phyloP scores from a whole-genome alignment of 2,113 vertebrate species.

The Phalacrocorax carbo region DNA sequence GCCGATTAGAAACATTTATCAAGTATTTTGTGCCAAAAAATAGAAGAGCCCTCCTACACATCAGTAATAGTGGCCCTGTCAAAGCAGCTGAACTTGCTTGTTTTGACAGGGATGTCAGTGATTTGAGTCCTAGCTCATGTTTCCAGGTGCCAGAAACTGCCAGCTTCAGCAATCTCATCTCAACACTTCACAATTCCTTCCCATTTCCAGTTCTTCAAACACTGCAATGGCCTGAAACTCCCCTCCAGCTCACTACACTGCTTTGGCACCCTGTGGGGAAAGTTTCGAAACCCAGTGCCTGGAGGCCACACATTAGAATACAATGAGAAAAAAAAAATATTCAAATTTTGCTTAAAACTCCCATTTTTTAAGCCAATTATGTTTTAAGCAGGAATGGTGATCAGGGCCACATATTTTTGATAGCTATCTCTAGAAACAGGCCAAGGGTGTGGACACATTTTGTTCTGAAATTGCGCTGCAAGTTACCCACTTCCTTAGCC shows the following conservation, averaged over 20 bases:
- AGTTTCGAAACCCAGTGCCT: background rate
- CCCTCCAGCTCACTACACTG: background rate
- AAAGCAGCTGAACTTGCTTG: background rate
- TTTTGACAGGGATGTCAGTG: background rate
- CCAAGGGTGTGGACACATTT: fast-evolving
- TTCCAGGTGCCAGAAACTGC: background rate
- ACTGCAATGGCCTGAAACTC: background rate
- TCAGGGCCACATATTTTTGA: background rate
- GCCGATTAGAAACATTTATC: background rate
- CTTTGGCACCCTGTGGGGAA: background rate
- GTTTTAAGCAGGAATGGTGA: background rate
- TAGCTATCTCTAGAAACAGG: background rate
- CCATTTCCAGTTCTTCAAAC: background rate
- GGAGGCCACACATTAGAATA: background rate
- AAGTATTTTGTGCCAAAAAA: background rate
- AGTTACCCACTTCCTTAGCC: background rate
- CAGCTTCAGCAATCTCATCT: background rate
- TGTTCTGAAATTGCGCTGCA: background rate
- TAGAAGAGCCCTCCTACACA: background rate
- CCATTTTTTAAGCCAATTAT: background rate
- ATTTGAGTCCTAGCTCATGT: background rate
- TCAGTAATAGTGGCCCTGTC: background rate
- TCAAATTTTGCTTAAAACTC: background rate
- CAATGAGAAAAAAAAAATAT: background rate
- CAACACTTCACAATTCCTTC: background rate